phyloP scores from a whole-genome alignment of 2,888 invertebrate species.

The Drosophila pseudotakahashii region DNA sequence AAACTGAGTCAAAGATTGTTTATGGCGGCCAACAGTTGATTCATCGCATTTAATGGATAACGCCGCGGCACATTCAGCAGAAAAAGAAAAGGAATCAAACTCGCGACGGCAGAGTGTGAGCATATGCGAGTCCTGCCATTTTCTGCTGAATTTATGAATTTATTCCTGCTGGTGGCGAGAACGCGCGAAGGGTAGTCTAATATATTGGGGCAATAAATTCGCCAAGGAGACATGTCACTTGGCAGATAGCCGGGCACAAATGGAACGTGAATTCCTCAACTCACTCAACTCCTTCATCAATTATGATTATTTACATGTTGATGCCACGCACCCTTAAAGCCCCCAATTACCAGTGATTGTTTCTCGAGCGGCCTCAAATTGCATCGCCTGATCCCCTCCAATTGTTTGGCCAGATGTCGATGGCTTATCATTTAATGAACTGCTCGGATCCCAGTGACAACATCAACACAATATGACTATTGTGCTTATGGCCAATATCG shows the following conservation, averaged over 20 bases:
- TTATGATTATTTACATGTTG: constrained; percentile 31
- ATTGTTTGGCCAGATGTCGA: constrained; percentile 56
- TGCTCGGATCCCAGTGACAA: constrained; percentile 36
- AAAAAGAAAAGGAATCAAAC: constrained; percentile 36
- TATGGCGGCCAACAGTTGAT: constrained; percentile 76
- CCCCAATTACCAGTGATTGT: constrained; percentile 41
- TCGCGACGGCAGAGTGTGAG: background rate
- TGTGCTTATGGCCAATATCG: constrained; percentile 22
- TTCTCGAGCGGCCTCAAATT: constrained; percentile 26
- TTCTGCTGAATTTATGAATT: constrained; percentile 48
- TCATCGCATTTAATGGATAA: constrained; percentile 78
- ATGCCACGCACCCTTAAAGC: background rate
- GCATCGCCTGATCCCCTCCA: constrained; percentile 42
- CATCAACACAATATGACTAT: constrained; percentile 33
- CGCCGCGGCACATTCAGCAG: constrained; percentile 50
- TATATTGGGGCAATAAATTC: constrained; percentile 44
- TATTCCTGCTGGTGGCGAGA: constrained; percentile 20
- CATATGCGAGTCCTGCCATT: constrained; percentile 45
- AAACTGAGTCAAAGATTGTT: constrained; percentile 71
- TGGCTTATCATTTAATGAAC: constrained; percentile 79
- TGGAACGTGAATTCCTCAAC: constrained; percentile 1
- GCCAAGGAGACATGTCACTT: constrained; percentile 27
- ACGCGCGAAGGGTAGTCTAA: constrained; percentile 34
- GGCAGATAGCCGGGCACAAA: constrained; percentile 19
- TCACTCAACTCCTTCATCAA: constrained; percentile 33